Conservation (phyloP, 2,113 vertebrate species). For the Budorcas taxicolor region DNA sequence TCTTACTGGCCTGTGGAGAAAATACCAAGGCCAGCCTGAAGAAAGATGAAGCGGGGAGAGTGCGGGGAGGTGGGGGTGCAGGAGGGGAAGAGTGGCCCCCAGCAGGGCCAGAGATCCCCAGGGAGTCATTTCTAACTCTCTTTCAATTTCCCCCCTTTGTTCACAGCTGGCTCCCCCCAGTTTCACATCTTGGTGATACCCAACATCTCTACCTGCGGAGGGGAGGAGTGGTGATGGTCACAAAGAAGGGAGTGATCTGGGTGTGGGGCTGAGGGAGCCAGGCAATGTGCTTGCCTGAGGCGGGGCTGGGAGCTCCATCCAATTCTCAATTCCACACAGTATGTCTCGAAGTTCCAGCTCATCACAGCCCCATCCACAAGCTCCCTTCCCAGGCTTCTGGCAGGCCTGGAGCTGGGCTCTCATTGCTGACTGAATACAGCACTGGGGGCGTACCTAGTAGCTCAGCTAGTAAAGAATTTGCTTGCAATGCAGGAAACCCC, state of each 20-base stretch:
- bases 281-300: background rate
- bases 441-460: background rate
- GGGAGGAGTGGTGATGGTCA: background rate
- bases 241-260: background rate
- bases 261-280: background rate
- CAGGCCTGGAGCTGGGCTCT: background rate
- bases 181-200: constrained; percentile 62
- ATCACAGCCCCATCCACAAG: background rate
- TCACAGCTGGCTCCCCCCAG: constrained; percentile 51
- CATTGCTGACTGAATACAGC: too few relatives aligned
- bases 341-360: background rate
- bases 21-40: constrained; percentile 27
- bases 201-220: background rate
- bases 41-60: background rate
- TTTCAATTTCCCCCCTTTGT: constrained; percentile 57
- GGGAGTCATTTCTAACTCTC: constrained; percentile 24
- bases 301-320: background rate
- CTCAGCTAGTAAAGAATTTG: background rate
- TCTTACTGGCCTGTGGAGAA: constrained; percentile 3
- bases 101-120: background rate
- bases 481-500: background rate
- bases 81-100: background rate
- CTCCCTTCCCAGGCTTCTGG: background rate
- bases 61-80: too few relatives aligned
- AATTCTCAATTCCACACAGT: background rate